A percentile compares a stretch with the other conserved stretches of the same genome.
Conservation (phyloP, 1,140 invertebrate genomes). For the Calephelis virginiensis region DNA sequence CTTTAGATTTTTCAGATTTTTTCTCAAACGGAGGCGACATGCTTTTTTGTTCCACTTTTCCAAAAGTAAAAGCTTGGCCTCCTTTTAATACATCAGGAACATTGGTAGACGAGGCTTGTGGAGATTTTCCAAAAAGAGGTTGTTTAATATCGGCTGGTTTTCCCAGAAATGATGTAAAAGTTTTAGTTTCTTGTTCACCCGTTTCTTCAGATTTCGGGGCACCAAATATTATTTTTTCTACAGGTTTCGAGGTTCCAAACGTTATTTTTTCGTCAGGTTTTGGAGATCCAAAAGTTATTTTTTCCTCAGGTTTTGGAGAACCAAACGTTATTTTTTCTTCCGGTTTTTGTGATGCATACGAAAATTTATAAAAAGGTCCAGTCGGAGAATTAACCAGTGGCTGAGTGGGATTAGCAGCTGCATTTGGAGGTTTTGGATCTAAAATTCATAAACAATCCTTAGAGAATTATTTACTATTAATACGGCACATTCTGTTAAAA, state of each 20-base stretch:
- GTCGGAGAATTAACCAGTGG: constrained; percentile 23
- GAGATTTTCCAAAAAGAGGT: neutral
- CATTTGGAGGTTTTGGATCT: constrained; percentile 37
- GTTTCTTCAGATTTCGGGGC: constrained; percentile 48
- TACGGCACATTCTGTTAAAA: no score
- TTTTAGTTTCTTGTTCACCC: constrained; percentile 47
- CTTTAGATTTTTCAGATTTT: constrained; percentile 39
- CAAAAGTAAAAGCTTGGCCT: constrained; percentile 32
- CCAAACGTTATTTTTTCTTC: constrained; percentile 16
- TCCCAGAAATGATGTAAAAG: constrained; percentile 4
- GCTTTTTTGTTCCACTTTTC: constrained; percentile 37
- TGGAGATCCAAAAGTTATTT: neutral
- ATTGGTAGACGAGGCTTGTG: constrained; percentile 24
- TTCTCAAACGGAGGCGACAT: constrained; percentile 35
- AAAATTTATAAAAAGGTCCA: constrained; percentile 30
- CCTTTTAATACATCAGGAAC: constrained; percentile 50
- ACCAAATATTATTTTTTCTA: constrained; percentile 19
- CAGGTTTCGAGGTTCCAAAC: constrained; percentile 31
- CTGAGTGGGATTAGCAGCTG: constrained; percentile 30
- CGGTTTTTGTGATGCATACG: constrained; percentile 1
- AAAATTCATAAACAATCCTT: neutral
- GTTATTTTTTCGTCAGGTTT: constrained; percentile 24
- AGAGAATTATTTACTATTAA: no score
- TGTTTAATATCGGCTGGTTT: constrained; percentile 9
- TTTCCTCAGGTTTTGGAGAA: neutral